Evolutionary conservation across 1,140 invertebrate species (phyloP), one percentile per base, ranked within the genome.

Genomic region (Linepithema humile): DNA sequence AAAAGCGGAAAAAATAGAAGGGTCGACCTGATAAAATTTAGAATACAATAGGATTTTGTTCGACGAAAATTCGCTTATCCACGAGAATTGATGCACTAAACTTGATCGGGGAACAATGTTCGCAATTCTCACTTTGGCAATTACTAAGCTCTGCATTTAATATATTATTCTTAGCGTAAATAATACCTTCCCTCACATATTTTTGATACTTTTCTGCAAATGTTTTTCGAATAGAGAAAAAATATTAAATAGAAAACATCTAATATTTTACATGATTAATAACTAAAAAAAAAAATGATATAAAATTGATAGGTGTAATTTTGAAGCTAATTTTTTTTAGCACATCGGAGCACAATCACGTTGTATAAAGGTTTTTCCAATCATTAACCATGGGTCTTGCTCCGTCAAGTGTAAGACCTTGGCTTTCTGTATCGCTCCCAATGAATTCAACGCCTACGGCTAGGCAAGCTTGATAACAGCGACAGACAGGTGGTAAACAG

Each of bases 371-470:
- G 17, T 57, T 70, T 80, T 80, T 70, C 50, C 35, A 70, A 57
- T 35, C 48, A 57, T 80, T 80, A 70, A 55, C 38, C 60, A 40
- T 5, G 32, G 45, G 57, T 64, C 50, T 55, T 57, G 64, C 67
- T 80, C 17, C 15, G 32, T 57, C 6, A 69, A 80, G 23, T 55
- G 64, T 80, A 70, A 69, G 26, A 69, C 35, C 35, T 9, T 23
- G 6, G 62, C 15, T 78, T 69, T 69, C 75, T 55, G 7, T 78
- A 55, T 43, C 62, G 64, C 75, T 20, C 69, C 48, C 64, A 69
- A 78, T 78, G 75, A 69, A 78, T 78, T 78, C 48, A 78, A 69
- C 48, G 75, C 75, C 75, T 78, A 78, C 48, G 75, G 75, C 75
- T 78, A 78, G 35, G 64, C 64, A 26, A 17, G 75, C 35, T 69